These are phyloP conservation scores for Hydrochoerus hydrochaeris DNA, from an alignment of 2,113 vertebrate genomes.

Conservation along the genomic window DNA sequence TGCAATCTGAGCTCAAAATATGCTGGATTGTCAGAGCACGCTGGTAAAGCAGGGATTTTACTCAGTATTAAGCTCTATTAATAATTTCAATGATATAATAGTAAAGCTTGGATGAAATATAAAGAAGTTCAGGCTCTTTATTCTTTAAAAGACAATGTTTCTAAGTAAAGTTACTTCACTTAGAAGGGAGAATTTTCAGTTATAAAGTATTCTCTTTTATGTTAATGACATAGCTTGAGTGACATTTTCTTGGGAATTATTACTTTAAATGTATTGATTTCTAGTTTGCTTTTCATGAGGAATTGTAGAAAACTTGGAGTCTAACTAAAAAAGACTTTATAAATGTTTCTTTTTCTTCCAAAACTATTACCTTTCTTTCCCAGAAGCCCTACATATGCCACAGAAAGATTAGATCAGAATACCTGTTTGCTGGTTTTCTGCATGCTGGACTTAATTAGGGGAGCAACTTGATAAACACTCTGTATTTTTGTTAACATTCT, in stretches of 20 bases:
- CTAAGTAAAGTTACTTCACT: background rate
- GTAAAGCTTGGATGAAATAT: background rate
- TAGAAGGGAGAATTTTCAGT: background rate
- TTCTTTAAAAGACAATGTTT: background rate
- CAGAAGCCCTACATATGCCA: background rate
- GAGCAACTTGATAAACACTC: rapidly evolving
- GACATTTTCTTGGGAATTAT: background rate
- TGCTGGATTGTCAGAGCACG: background rate
- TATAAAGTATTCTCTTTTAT: background rate
- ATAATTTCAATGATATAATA: background rate
- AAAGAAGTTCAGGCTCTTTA: background rate
- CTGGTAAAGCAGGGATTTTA: background rate
- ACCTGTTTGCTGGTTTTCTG: background rate
- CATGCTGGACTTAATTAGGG: background rate
- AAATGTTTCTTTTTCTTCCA: background rate
- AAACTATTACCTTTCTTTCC: background rate
- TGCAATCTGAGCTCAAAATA: background rate
- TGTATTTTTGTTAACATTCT: background rate
- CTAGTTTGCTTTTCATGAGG: background rate
- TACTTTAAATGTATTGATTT: background rate
- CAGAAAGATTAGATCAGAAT: background rate
- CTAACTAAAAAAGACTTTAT: background rate
- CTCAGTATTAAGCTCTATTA: background rate
- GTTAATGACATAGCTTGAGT: background rate
- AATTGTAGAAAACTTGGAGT: background rate